Base-by-base conservation (phyloP, 2,888 invertebrate species). In the Oscheius myriophilus region DNA sequence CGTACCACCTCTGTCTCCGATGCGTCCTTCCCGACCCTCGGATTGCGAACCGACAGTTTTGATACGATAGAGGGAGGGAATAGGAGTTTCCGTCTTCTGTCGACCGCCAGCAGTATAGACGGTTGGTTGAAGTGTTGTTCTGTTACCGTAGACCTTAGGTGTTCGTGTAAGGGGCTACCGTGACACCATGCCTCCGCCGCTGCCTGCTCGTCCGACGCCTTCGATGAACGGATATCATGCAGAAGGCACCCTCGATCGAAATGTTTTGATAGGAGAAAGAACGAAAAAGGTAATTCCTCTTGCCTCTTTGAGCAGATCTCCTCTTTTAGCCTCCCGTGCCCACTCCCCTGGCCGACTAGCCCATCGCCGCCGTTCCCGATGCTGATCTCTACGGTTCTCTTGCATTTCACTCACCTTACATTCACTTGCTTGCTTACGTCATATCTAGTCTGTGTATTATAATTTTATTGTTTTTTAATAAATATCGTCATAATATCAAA, bases 101-200 rank as follows among this genome's bases (percentile, higher is more conserved):
- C 61, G 3, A 49, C 61, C 12, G 26, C 61, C 11, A 61, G n/a
- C n/a, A n/a, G 61, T 49, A 46, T 61, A 25, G 61, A 61, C n/a
- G 46, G 61, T 61, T 26, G 18, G 39, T 33, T 12, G n/a, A n/a
- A n/a, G n/a, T n/a, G n/a, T n/a, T n/a, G n/a, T n/a, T n/a, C n/a
- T n/a, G n/a, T n/a, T n/a, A 9, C 25, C 16, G 11, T 11, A 49
- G 23, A 49, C 11, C 41, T 11, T 18, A 57, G 57, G 39, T 18
- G 25, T 61, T 21, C 61, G 61, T 18, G 33, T 61, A 21, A 25
- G 61, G 16, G 9, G 46, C 16, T 23, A 26, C 9, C 33, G 33
- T 33, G 33, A 33, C 33, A 6, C 33, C 9, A 3, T 49, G 12
- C 61, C 61, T 21, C 61, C 61, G 16, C 61, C 61, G 6, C 49